Evolutionary conservation across 2,888 invertebrate genomes (phyloP).

Genomic region (Eupithecia pulchellata): DNA sequence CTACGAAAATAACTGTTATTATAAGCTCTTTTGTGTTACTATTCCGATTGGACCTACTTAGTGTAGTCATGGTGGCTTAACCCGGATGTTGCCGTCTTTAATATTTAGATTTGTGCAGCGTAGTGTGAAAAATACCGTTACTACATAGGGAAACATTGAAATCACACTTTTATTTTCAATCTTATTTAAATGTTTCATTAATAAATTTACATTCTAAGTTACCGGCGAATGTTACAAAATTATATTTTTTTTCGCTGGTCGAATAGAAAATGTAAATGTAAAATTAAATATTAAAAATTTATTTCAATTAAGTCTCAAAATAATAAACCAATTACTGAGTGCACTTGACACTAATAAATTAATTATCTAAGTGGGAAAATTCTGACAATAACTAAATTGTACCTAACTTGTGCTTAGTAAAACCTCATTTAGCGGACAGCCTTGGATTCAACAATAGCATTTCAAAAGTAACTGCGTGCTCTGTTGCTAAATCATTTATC

Average conservation of each 20-base stretch:
- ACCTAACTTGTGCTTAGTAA: conserved; percentile 39
- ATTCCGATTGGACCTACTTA: conserved; percentile 53
- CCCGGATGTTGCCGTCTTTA: conserved; percentile 72
- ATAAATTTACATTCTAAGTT: conserved; percentile 23
- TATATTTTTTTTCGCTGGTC: not conserved
- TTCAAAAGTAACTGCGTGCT: conserved; percentile 43
- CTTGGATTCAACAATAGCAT: conserved; percentile 58
- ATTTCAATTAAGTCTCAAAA: conserved; percentile 55
- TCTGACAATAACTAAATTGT: conserved; percentile 62
- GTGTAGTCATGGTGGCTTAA: conserved; percentile 68
- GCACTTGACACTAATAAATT: conserved; percentile 78
- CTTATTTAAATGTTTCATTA: conserved; percentile 13
- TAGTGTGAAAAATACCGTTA: conserved; percentile 75
- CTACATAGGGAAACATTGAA: conserved; percentile 64
- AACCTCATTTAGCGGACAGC: conserved; percentile 43
- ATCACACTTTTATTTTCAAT: conserved; percentile 79
- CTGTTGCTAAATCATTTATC: conserved; percentile 33
- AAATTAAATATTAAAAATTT: not conserved
- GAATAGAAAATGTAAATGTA: not conserved
- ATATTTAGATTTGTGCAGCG: conserved; percentile 68
- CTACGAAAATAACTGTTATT: conserved; percentile 49
- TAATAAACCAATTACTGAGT: conserved; percentile 61
- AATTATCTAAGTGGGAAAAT: conserved; percentile 67
- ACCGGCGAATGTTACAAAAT: not conserved
- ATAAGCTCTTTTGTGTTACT: conserved; percentile 58